phyloP scores from a whole-genome alignment of 2,797 vertebrate species.

The Nannoperca australis region DNA sequence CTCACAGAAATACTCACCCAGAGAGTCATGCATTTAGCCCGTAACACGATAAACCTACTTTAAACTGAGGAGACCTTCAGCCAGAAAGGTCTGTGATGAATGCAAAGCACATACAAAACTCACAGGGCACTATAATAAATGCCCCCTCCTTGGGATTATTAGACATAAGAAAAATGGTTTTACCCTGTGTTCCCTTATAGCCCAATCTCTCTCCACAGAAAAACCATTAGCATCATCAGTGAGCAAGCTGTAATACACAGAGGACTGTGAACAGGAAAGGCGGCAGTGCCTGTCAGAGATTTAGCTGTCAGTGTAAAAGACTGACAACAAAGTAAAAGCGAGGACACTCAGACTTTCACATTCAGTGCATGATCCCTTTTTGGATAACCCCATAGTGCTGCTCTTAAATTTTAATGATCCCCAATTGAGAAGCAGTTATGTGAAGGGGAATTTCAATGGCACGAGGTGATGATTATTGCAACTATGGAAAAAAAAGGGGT shows the following conservation, averaged over 20 bases:
- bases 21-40: conserved; percentile 32
- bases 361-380: conserved; percentile 40
- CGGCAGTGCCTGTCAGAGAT: conserved; percentile 46
- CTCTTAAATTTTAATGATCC: conserved; percentile 47
- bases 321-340: conserved; percentile 48
- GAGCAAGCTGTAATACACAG: conserved; percentile 53
- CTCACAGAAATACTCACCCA: conserved; percentile 13
- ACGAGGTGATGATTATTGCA: conserved; percentile 14
- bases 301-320: conserved; percentile 49
- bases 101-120: conserved; percentile 64
- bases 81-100: conserved; percentile 63
- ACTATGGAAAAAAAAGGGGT: neutral
- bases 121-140: conserved; percentile 58
- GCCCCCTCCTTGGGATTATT: conserved; percentile 57
- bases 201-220: conserved; percentile 48
- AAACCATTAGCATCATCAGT: conserved; percentile 59
- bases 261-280: conserved; percentile 48
- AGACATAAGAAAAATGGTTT: conserved; percentile 61
- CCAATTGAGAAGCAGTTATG: conserved; percentile 35
- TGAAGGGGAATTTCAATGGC: conserved; percentile 39
- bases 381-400: conserved; percentile 24
- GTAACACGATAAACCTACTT: conserved; percentile 48
- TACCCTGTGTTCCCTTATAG: conserved; percentile 48
- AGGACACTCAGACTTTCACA: conserved; percentile 36
- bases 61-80: conserved; percentile 54